These are phyloP conservation scores for Thera britannica DNA, from an alignment of 2,888 invertebrate species.

Conservation along the genomic window DNA sequence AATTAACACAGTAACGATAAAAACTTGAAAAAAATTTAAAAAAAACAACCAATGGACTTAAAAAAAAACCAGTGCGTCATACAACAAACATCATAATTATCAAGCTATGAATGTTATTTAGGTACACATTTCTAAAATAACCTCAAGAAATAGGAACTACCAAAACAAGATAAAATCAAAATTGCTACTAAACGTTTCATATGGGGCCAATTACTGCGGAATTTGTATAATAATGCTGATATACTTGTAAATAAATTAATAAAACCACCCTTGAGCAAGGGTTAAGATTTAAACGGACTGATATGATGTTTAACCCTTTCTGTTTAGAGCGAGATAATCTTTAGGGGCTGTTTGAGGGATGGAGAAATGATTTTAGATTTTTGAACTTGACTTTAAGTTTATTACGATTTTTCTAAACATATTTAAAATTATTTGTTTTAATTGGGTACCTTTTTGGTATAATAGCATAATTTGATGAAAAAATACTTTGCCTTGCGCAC, in stretches of 20 bases:
- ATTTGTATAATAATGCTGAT: slow-evolving; percentile 73
- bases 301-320: slow-evolving; percentile 57
- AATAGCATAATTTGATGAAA: too few relatives aligned
- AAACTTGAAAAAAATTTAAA: too few relatives aligned
- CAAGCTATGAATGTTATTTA: neutral
- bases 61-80: too few relatives aligned
- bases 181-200: slow-evolving; percentile 77
- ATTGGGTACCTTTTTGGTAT: too few relatives aligned
- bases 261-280: slow-evolving; percentile 74
- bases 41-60: too few relatives aligned
- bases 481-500: too few relatives aligned
- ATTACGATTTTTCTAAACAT: neutral
- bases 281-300: slow-evolving; percentile 72
- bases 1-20: too few relatives aligned
- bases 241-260: slow-evolving; percentile 81
- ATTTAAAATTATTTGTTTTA: too few relatives aligned
- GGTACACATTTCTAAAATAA: neutral
- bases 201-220: slow-evolving; percentile 75
- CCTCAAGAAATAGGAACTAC: slow-evolving; percentile 24
- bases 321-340: slow-evolving; percentile 39
- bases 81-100: too few relatives aligned
- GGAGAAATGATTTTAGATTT: slow-evolving; percentile 23
- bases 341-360: slow-evolving; percentile 35
- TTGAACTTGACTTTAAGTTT: slow-evolving; percentile 13
- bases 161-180: slow-evolving; percentile 70